A percentile compares a stretch with the other conserved stretches of the same genome.
Evolutionary conservation across 2,888 invertebrate genomes (phyloP).

Genomic region (Melolontha melolontha): DNA sequence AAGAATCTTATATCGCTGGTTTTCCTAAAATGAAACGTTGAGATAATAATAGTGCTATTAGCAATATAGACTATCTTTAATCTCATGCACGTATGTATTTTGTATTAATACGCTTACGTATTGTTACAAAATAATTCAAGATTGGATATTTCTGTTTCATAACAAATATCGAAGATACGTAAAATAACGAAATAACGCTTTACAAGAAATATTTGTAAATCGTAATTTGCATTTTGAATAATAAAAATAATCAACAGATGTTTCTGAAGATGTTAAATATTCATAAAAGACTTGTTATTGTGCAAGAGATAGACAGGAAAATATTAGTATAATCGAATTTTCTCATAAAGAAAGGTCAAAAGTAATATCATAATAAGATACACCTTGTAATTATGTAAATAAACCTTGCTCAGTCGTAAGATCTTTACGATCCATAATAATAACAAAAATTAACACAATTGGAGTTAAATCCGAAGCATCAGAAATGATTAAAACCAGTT

Average conservation of each 20-base stretch:
- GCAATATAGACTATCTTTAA: no score
- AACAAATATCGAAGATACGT: no score
- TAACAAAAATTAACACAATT: conserved; percentile 22
- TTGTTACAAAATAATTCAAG: no score
- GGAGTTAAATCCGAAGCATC: conserved; percentile 21
- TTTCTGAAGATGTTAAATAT: neutral
- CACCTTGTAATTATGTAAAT: conserved; percentile 24
- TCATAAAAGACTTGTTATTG: neutral
- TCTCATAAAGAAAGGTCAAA: neutral
- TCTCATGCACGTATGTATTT: no score
- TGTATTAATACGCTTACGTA: no score
- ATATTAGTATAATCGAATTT: conserved; percentile 9
- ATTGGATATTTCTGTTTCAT: no score
- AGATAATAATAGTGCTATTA: neutral
- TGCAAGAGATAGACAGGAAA: conserved; percentile 6
- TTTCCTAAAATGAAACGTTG: neutral
- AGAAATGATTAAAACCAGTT: conserved; percentile 21
- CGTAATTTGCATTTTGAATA: conserved; percentile 6
- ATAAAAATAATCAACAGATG: conserved; percentile 11
- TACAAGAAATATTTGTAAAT: neutral
- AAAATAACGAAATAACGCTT: no score
- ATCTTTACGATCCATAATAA: conserved; percentile 12
- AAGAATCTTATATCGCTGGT: neutral
- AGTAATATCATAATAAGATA: conserved; percentile 7
- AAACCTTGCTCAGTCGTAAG: conserved; percentile 9